These are phyloP conservation scores for Cephalopholis sonnerati DNA, from an alignment of 2,113 vertebrate genomes.

Conservation along the genomic window DNA sequence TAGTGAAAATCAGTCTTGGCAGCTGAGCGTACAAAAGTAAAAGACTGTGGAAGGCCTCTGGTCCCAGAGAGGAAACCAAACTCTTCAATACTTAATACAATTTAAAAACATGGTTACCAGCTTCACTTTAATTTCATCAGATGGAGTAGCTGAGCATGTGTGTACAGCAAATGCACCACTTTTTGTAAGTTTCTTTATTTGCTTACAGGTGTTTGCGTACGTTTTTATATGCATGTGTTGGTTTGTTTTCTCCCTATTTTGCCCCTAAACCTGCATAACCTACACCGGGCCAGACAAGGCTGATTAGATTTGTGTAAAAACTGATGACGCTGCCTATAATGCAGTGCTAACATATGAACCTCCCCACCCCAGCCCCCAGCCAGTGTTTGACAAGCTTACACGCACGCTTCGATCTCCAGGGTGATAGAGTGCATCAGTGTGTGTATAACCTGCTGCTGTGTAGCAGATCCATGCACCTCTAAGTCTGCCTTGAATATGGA, in stretches of 20 bases:
- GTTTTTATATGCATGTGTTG: conserved; percentile 20
- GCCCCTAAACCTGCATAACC: conserved; percentile 44
- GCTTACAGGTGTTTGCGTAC: not conserved
- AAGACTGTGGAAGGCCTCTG: conserved; percentile 45
- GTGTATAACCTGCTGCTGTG: conserved; percentile 71
- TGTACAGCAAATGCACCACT: not conserved
- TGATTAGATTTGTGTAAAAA: conserved; percentile 71
- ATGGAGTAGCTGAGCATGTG: conserved; percentile 19
- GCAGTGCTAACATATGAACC: conserved; percentile 65
- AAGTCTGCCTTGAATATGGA: conserved; percentile 74
- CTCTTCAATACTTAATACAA: conserved; percentile 76
- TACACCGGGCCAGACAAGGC: conserved; percentile 11
- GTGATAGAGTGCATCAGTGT: conserved; percentile 78
- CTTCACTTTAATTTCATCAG: conserved; percentile 75
- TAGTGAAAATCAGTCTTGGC: conserved; percentile 63
- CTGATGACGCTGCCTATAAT: conserved; percentile 70
- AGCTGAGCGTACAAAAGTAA: conserved; percentile 59
- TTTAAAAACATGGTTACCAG: conserved; percentile 76
- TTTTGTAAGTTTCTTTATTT: not conserved
- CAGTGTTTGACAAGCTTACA: conserved; percentile 76
- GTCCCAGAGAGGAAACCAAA: conserved; percentile 60
- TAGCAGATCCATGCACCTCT: conserved; percentile 61
- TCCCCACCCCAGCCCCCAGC: conserved; percentile 55
- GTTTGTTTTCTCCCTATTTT: conserved; percentile 8
- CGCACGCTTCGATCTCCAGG: conserved; percentile 74